Base-by-base conservation (phyloP, 1,140 invertebrate species). In the Neodiprion virginianus region DNA sequence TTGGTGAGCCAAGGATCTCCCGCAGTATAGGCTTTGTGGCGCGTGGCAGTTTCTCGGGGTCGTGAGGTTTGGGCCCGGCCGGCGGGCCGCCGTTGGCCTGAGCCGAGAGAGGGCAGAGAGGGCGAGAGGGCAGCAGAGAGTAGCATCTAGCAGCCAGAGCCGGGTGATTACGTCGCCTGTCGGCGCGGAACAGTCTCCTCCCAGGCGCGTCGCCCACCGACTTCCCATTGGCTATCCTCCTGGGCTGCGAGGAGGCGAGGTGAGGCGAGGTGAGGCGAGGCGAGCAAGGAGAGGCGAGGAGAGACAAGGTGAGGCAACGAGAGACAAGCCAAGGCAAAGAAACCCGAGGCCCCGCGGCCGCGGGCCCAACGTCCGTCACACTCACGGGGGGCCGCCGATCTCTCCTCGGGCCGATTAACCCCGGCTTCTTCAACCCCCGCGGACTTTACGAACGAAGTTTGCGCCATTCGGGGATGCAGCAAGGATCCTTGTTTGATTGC, bases 121-220 rank as follows among this genome's bases (percentile, higher is more conserved):
- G 66, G 50, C 9, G 11, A 72, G 47, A 50, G 47, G 53, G 66
- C 71, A 72, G n/a, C n/a, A 66, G 66, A 65, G 68, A 69, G 68
- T 28, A 69, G 70, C 11, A 40, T 12, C 71, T 81, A 82, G 77
- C 79, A 79, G 78, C 82, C 73, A 76, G 77, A 74, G 82, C 83
- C 84, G 85, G 85, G 84, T 87, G 86, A 87, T 87, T 87, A 87
- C 86, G 84, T 87, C 85, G 85, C 78, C 81, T 85, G 86, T 87
- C 86, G 86, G 84, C 85, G 85, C 82, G 83, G 86, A 86, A 87
- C 86, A 86, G 86, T 87, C 86, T 87, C 86, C 86, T 87, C 86
- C 86, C 86, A 87, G 82, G 83, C 83, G 80, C 79, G 84, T 84
- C 84, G 85, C 86, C 84, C 84, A 86, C 83, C 82, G 70, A 66